Conservation (phyloP, 2,113 vertebrate species). For the Melanotaenia duboulayi region DNA sequence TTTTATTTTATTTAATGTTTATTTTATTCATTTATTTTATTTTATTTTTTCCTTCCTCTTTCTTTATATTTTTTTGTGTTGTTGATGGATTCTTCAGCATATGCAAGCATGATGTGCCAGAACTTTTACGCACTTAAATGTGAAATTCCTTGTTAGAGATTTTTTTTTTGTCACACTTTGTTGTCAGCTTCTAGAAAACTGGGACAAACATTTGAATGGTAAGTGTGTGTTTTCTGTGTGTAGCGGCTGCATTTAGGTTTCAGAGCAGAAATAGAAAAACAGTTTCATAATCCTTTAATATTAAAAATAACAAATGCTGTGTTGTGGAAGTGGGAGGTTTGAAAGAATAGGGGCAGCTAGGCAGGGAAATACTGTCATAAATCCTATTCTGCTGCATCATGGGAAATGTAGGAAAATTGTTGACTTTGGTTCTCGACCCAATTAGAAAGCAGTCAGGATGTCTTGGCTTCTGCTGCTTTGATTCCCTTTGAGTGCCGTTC, state of each 20-base stretch:
- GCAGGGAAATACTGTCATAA: background rate
- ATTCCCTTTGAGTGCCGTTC: background rate
- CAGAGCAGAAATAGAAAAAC: background rate
- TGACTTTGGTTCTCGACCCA: background rate
- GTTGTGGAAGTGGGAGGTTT: background rate
- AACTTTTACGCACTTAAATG: conserved; percentile 35
- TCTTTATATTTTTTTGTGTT: no score
- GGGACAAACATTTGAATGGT: background rate
- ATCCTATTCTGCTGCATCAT: background rate
- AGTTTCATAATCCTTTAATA: background rate
- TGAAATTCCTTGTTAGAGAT: background rate
- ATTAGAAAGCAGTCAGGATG: background rate
- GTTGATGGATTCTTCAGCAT: no score
- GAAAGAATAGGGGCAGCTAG: background rate
- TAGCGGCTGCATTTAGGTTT: conserved; percentile 5
- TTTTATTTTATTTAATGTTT: no score
- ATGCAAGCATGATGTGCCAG: no score
- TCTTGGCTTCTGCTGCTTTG: background rate
- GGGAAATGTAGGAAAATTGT: background rate
- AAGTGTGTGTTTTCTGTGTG: background rate
- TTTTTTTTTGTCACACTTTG: background rate
- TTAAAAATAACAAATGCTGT: background rate
- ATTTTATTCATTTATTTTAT: background rate
- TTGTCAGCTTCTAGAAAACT: background rate
- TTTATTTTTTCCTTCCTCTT: background rate